A percentile compares a stretch with the other conserved stretches of the same genome.
Evolutionary conservation across 1,140 invertebrate species (phyloP).

Genomic region (Neodiprion virginianus): DNA sequence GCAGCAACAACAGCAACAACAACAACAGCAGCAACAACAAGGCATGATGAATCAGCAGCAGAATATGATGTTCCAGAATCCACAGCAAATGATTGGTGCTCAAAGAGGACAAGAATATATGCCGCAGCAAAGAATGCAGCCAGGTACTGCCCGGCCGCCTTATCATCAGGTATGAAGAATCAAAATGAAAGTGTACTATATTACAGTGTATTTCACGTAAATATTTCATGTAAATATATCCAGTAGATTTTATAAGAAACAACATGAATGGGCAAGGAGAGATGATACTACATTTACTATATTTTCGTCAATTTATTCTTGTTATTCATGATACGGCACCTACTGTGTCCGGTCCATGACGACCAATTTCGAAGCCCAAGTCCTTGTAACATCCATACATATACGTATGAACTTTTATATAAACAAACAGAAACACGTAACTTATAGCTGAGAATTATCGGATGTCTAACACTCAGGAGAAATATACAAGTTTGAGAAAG

Average conservation of each 20-base stretch:
- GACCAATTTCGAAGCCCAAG: no score
- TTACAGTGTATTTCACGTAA: background rate
- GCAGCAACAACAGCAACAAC: slow-evolving; percentile 57
- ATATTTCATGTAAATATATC: background rate
- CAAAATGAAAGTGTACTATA: background rate
- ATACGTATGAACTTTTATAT: background rate
- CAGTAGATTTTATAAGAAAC: slow-evolving; percentile 10
- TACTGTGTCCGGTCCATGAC: no score
- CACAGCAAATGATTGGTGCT: slow-evolving; percentile 56
- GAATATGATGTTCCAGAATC: slow-evolving; percentile 57
- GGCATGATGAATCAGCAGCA: slow-evolving; percentile 56
- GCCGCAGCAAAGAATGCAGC: slow-evolving; percentile 59
- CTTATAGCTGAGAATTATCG: background rate
- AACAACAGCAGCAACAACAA: slow-evolving; percentile 48
- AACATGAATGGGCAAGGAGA: background rate
- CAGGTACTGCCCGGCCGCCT: slow-evolving; percentile 52
- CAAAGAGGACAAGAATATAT: slow-evolving; percentile 60
- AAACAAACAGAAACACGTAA: background rate
- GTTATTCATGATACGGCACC: slow-evolving; percentile 15
- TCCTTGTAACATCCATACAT: no score
- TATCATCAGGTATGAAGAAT: slow-evolving; percentile 57
- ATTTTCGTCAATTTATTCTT: background rate
- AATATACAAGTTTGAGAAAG: background rate
- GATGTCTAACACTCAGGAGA: background rate
- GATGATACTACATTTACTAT: no score